These are phyloP conservation scores for Eulemur coronatus DNA, from an alignment of 2,797 vertebrate species.

Conservation along the genomic window DNA sequence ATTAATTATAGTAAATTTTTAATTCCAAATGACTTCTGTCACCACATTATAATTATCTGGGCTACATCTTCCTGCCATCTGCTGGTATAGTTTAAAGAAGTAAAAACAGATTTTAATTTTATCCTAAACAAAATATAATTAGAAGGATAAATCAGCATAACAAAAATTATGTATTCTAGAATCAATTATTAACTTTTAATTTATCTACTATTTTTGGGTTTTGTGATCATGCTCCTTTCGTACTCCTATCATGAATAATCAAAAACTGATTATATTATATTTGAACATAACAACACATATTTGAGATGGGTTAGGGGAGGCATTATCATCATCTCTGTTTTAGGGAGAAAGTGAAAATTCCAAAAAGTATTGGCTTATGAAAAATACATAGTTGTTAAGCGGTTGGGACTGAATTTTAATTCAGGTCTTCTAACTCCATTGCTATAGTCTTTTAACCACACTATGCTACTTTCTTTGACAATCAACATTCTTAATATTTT, in stretches of 20 bases:
- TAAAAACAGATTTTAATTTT: constrained; percentile 67
- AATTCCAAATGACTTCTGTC: constrained; percentile 72
- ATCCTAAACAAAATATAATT: constrained; percentile 68
- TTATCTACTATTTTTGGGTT: constrained; percentile 59
- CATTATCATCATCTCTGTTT: constrained; percentile 4
- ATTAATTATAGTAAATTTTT: constrained; percentile 71
- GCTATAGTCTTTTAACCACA: background rate
- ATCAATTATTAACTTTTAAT: constrained; percentile 62
- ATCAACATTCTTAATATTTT: background rate
- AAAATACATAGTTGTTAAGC: background rate
- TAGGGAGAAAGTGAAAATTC: constrained; percentile 15
- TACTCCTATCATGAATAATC: constrained; percentile 7
- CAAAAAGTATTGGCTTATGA: constrained; percentile 1
- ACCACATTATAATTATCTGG: constrained; percentile 69
- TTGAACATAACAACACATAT: constrained; percentile 1
- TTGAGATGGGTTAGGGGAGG: background rate
- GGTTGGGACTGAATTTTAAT: background rate
- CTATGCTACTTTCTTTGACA: background rate
- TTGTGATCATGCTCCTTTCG: constrained; percentile 17
- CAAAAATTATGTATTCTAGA: constrained; percentile 49
- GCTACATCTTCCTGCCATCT: constrained; percentile 71
- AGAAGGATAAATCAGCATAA: constrained; percentile 58
- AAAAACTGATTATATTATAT: constrained; percentile 19
- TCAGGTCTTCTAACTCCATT: background rate
- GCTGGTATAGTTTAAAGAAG: constrained; percentile 68